Base-by-base conservation (phyloP, 2,888 invertebrate species). In the Eupithecia tripunctaria region DNA sequence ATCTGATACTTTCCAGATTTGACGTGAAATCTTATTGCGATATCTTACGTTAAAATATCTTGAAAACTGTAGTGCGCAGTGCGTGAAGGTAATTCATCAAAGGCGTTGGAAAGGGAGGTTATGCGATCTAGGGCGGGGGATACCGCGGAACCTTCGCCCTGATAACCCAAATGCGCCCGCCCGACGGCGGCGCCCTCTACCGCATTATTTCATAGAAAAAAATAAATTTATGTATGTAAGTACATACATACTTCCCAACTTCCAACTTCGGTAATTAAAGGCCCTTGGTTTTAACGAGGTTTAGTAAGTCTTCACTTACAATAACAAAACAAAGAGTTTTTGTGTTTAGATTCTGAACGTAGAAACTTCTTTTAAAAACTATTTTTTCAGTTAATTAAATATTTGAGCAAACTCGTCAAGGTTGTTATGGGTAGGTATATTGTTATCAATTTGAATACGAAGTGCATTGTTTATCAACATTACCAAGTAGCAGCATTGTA, bases 141-240 rank as follows among this genome's bases (percentile, higher is more conserved):
- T 84, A 85, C 74, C 82, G 82, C 81, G 77, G 83, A 88, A 88
- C 89, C 89, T 90, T 90, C 87, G 88, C 84, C 86, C 89, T 88
- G 88, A 87, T 92, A 86, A 92, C 92, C 92, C 86, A 92, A 83
- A 90, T 90, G 73, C 79, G 87, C 81, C 84, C 82, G 82, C 80
- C 81, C 85, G 79, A 78, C 79, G 80, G 81, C 79, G 63, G n/a
- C 47, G 62, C 32, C 62, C 7, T 32, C 36, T 64, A 21, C 18
- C 64, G 21, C 15, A 38, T 25, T 12, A 25, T 3, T 29, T 29
- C 64, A 25, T 38, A 38, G 25, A 64, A 25, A 25, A 8, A 41
- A 38, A 41, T 38, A 64, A 25, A 63, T 25, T 25, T 41, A 38
- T 15, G 21, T n/a, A 64, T 21, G 41, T 25, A 56, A 56, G 51